Conservation (phyloP, 2,797 vertebrate genomes). For the Alouatta caraya region DNA sequence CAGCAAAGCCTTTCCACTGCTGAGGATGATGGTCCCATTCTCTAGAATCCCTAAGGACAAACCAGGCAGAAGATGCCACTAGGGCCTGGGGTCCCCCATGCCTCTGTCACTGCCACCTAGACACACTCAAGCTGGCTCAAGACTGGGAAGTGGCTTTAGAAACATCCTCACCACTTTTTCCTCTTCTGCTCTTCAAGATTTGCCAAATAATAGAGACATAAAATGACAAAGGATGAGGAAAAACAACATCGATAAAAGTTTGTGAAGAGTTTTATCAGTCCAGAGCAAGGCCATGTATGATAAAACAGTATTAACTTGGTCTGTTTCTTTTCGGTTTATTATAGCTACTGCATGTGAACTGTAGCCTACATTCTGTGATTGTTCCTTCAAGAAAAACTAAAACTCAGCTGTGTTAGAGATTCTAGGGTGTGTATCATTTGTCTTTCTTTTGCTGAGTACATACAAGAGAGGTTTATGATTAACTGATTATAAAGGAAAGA, state of each 20-base stretch:
- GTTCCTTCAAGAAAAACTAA: not conserved
- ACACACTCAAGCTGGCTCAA: not conserved
- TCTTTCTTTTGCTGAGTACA: conserved; percentile 35
- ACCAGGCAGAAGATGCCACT: not conserved
- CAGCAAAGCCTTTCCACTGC: not conserved
- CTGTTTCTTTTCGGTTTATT: not conserved
- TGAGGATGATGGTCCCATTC: not conserved
- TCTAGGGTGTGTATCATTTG: not conserved
- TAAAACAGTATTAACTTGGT: not conserved
- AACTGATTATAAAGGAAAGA: conserved; percentile 32
- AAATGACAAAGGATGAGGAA: not conserved
- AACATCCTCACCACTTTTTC: not conserved
- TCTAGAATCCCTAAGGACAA: not conserved
- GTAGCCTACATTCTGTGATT: not conserved
- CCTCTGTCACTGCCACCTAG: no score
- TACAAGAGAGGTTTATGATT: conserved; percentile 37
- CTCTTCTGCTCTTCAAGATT: not conserved
- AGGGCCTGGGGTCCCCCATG: accelerated
- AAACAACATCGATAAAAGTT: not conserved
- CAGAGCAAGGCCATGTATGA: not conserved
- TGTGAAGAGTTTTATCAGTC: not conserved
- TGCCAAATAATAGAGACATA: not conserved
- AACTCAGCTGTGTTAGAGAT: not conserved
- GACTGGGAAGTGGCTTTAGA: not conserved
- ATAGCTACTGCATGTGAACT: not conserved